Base-by-base conservation (phyloP, 1,140 invertebrate genomes). In the Drosophila setifemur region DNA sequence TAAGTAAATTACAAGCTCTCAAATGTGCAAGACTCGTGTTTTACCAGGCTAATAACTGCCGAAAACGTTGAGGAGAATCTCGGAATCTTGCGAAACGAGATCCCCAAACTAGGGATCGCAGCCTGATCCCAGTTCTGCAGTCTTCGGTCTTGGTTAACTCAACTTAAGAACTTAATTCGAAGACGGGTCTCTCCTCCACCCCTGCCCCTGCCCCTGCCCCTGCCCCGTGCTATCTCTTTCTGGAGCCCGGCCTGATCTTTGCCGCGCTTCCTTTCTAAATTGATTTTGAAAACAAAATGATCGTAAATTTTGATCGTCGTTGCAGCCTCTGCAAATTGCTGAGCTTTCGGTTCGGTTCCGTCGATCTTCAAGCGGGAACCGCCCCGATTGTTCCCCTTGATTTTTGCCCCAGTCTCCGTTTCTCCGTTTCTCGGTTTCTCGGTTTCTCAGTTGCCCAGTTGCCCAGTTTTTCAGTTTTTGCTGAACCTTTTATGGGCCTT, bases 201-300 rank as follows among this genome's bases (percentile, higher is more conserved):
- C 8, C n/a, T 29, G 18, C 21, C 26, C 16, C 21, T 43, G 23
- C 18, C 7, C 16, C 21, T 29, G 18, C 21, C 26, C 16, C 21
- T 43, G 23, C 18, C 7, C 16, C 21, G 33, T 19, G 16, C 29
- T 29, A 40, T 63, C 25, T 66, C 39, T 37, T 35, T 18, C 47
- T 33, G n/a, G 14, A 11, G 58, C 11, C 12, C 7, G 31, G 54
- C 79, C 79, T 85, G 79, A 83, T 83, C 79, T 83, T 83, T 83
- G 79, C 79, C 79, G 79, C 79, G 79, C 81, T 85, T 85, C 79
- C 79, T 85, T 85, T 85, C 81, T 86, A 86, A 86, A 86, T 86
- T 86, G 81, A 86, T 86, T 86, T 86, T 86, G 75, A 86, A 86
- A 86, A 81, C 81, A 86, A 86, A 86, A 86, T 86, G 81, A 86